Base-by-base conservation (phyloP, 2,113 vertebrate genomes). In the Saguinus midas region DNA sequence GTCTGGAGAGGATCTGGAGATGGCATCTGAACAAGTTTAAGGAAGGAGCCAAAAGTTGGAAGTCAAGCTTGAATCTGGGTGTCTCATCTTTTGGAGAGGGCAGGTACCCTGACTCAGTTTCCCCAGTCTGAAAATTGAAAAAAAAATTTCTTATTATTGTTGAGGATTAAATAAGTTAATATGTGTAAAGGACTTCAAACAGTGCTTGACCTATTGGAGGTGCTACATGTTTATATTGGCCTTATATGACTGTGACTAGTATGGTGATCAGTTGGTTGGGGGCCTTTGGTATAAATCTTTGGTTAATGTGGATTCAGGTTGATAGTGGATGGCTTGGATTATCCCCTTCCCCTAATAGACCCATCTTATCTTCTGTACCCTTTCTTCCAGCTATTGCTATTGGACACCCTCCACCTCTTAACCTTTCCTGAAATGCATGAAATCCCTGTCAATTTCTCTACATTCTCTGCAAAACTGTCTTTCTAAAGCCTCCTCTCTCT, bases 401-500 rank as follows among this genome's bases (percentile, higher is more conserved):
- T 52, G 76, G 70, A 84, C 25, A n/a, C 5, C 66, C 32, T 70
- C 84, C 55, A 73, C n/a, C 27, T 48, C 32, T 78, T 90, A 48
- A 72, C 80, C 84, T 82, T 95, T 85, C 50, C 89, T 87, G 73
- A 76, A 66, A 83, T 20, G n/a, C 92, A 64, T 43, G 66, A 89
- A 95, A 48, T 16, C 50, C 45, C 81, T 95, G 96, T 85, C 87
- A 82, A 48, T 85, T 73, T 88, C 72, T 85, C 96, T 78, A 45
- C 45, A 37, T 96, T 52, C 80, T 97, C 90, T 96, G 66, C 84
- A 96, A 92, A 94, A 66, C 95, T 93, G 73, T 93, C 73, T 96
- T 90, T 94, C 93, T 86, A 80, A 93, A 97, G 90, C 89, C 78
- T 94, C 75, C 82, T 87, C 90, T 96, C 35, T 70, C 91, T 82